Evolutionary conservation across 2,888 invertebrate genomes (phyloP).

Genomic region (Bombylius discolor): DNA sequence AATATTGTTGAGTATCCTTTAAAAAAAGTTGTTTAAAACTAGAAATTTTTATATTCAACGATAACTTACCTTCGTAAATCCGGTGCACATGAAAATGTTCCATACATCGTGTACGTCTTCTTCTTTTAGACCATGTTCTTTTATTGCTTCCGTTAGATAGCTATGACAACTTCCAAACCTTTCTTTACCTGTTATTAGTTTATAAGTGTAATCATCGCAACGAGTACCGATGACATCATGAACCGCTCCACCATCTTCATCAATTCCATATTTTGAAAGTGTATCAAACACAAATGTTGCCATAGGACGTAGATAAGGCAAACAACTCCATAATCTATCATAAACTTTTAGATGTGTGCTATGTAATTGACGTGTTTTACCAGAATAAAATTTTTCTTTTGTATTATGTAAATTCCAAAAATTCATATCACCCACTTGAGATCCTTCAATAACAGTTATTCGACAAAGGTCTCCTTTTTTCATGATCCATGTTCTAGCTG

Average conservation of each 20-base stretch:
- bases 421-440: conserved; percentile 39
- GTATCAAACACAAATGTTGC: conserved; percentile 39
- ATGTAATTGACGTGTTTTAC: conserved; percentile 40
- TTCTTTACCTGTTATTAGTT: conserved; percentile 37
- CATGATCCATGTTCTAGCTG: conserved; percentile 36
- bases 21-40: neutral
- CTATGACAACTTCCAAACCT: conserved; percentile 37
- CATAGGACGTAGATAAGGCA: conserved; percentile 38
- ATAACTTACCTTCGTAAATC: conserved; percentile 29
- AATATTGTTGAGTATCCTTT: conserved; percentile 35
- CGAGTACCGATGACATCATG: conserved; percentile 40
- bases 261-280: conserved; percentile 35
- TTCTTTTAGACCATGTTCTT: conserved; percentile 33
- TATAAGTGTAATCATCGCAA: conserved; percentile 40
- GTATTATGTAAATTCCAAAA: conserved; percentile 38
- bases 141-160: conserved; percentile 33
- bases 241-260: conserved; percentile 37
- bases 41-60: no score
- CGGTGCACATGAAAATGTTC: conserved; percentile 42
- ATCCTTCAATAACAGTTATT: conserved; percentile 33
- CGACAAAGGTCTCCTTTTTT: conserved; percentile 36
- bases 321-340: conserved; percentile 38
- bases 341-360: conserved; percentile 36
- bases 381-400: conserved; percentile 37
- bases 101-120: conserved; percentile 41